Conservation (phyloP, 2,888 invertebrate species). For the Deroplatys truncata region DNA sequence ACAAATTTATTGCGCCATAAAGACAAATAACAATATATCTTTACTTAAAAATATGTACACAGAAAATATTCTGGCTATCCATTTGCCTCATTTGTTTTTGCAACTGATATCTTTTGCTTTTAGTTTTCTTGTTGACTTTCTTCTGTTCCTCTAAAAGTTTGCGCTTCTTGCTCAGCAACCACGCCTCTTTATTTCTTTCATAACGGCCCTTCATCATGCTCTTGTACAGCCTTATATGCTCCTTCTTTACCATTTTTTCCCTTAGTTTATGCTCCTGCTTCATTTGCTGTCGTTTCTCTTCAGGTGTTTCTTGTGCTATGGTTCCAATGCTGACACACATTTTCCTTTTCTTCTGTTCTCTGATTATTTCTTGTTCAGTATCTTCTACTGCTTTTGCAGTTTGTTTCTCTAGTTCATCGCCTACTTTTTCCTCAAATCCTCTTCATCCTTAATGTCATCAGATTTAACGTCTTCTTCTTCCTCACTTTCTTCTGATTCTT, state of each 20-base stretch:
- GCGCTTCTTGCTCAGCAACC: slow-evolving; percentile 75
- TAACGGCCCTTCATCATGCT: slow-evolving; percentile 72
- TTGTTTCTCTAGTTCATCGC: slow-evolving; percentile 42
- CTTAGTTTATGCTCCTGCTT: slow-evolving; percentile 73
- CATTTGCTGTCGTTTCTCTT: slow-evolving; percentile 55
- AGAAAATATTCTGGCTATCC: background rate
- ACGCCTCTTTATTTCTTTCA: slow-evolving; percentile 63
- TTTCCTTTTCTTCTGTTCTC: slow-evolving; percentile 54
- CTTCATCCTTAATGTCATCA: slow-evolving; percentile 47
- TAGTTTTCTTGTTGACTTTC: slow-evolving; percentile 52
- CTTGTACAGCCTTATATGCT: slow-evolving; percentile 87
- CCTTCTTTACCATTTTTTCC: slow-evolving; percentile 94
- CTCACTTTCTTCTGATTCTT: slow-evolving; percentile 29
- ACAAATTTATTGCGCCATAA: background rate
- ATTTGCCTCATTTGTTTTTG: background rate
- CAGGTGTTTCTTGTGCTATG: slow-evolving; percentile 65
- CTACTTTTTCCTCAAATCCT: slow-evolving; percentile 44
- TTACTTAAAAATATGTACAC: background rate
- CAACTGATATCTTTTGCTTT: background rate
- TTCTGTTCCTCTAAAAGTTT: slow-evolving; percentile 62
- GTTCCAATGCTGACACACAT: slow-evolving; percentile 71
- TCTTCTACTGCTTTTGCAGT: background rate
- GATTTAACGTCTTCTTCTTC: slow-evolving; percentile 37
- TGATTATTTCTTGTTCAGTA: background rate
- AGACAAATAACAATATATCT: background rate